phyloP scores from a whole-genome alignment of 2,888 invertebrate genomes.

The Apocheima hispidaria region DNA sequence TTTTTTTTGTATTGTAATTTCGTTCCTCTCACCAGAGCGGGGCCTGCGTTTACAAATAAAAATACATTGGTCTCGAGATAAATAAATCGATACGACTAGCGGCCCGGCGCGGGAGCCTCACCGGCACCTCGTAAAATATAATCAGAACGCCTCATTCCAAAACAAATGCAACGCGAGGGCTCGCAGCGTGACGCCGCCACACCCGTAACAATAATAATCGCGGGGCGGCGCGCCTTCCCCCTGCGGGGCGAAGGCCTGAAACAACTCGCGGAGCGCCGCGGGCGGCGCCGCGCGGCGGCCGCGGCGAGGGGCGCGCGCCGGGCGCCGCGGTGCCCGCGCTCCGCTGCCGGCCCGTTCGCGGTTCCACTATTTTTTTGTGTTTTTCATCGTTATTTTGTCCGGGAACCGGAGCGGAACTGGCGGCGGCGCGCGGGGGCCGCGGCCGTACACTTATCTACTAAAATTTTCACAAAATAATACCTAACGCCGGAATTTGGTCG shows the following conservation, averaged over 20 bases:
- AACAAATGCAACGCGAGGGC: constrained; percentile 68
- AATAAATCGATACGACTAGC: constrained; percentile 80
- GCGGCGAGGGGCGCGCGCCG: constrained; percentile 46
- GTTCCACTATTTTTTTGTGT: constrained; percentile 71
- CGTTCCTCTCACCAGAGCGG: constrained; percentile 42
- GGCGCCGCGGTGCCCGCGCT: constrained; percentile 51
- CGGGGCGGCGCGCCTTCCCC: constrained; percentile 45
- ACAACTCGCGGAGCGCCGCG: constrained; percentile 42
- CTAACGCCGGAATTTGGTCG: constrained; percentile 83
- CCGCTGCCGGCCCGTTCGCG: constrained; percentile 52
- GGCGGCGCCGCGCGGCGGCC: constrained; percentile 42
- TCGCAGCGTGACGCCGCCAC: constrained; percentile 42
- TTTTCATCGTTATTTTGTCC: constrained; percentile 71
- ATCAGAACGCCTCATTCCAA: constrained; percentile 67
- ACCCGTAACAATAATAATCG: constrained; percentile 46
- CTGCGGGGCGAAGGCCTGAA: constrained; percentile 42
- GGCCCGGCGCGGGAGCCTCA: constrained; percentile 62
- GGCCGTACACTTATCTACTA: constrained; percentile 79
- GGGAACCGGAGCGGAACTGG: constrained; percentile 48
- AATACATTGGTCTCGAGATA: constrained; percentile 82
- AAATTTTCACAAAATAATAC: constrained; percentile 86
- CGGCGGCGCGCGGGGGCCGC: constrained; percentile 49
- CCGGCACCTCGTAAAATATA: constrained; percentile 60
- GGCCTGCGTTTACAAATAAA: constrained; percentile 50
- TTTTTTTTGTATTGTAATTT: constrained; percentile 12